Conservation (phyloP, 2,113 vertebrate genomes). For the Colinus virginianus region DNA sequence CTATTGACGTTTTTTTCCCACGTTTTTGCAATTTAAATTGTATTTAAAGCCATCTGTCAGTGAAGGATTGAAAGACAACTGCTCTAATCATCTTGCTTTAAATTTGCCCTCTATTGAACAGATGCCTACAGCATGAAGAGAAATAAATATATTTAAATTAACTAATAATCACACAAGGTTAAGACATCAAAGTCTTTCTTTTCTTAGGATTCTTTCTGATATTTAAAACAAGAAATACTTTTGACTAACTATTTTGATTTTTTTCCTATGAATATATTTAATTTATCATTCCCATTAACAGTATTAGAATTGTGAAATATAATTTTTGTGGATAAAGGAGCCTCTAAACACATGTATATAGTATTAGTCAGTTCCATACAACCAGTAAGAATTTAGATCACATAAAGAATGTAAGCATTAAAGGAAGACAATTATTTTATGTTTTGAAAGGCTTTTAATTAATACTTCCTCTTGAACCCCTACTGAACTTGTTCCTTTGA, state of each 20-base stretch:
- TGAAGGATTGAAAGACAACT: slow-evolving; percentile 1
- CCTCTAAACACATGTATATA: not conserved
- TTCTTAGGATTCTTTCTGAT: not conserved
- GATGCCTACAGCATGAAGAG: not conserved
- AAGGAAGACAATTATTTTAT: not conserved
- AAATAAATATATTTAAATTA: not conserved
- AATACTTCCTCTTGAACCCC: not conserved
- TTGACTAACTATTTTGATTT: not conserved
- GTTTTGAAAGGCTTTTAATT: not conserved
- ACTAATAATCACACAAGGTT: not conserved
- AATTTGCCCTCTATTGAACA: slow-evolving; percentile 2
- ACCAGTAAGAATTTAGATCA: not conserved
- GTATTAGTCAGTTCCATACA: not conserved
- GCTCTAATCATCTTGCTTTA: not conserved
- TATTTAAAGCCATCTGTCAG: not conserved
- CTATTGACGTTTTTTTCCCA: not conserved
- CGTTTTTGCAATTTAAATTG: not conserved
- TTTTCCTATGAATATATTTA: not conserved
- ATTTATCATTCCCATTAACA: not conserved
- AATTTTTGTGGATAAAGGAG: not conserved
- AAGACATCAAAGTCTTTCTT: not conserved
- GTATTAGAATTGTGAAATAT: not conserved
- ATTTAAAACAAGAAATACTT: not conserved
- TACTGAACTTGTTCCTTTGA: not conserved
- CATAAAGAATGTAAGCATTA: not conserved